These are phyloP conservation scores for Schizaphis graminum DNA, from an alignment of 2,888 invertebrate genomes.

Conservation along the genomic window DNA sequence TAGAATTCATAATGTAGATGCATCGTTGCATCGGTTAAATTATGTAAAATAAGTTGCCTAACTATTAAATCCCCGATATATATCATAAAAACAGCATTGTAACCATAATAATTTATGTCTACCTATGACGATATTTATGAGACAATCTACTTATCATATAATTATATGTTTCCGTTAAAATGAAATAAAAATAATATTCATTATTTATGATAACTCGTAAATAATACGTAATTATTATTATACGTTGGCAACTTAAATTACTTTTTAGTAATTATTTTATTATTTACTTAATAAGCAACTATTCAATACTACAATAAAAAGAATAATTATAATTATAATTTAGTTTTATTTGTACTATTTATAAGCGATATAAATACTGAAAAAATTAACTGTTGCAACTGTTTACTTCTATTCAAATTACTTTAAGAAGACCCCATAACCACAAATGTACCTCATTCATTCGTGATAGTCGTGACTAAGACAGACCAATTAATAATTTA, in stretches of 20 bases:
- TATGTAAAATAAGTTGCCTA: conserved; percentile 17
- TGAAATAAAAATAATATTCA: background rate
- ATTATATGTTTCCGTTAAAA: background rate
- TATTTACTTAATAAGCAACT: background rate
- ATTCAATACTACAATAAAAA: background rate
- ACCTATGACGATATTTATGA: background rate
- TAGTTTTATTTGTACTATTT: background rate
- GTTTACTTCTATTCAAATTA: background rate
- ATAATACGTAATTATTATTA: background rate
- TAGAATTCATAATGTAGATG: background rate
- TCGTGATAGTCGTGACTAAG: background rate
- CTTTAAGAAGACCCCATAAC: background rate
- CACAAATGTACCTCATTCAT: background rate
- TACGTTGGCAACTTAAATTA: background rate
- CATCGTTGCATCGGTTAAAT: background rate
- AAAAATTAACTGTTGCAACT: background rate
- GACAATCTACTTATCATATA: background rate
- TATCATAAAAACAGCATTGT: background rate
- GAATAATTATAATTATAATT: background rate
- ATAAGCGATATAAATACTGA: background rate
- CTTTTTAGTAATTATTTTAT: background rate
- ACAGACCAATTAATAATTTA: background rate
- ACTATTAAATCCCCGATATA: background rate
- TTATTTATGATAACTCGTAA: background rate
- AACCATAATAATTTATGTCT: conserved; percentile 5